Evolutionary conservation across 1,140 invertebrate genomes (phyloP), one percentile per base, ranked within the genome.

Genomic region (Steinernema khuongi): DNA sequence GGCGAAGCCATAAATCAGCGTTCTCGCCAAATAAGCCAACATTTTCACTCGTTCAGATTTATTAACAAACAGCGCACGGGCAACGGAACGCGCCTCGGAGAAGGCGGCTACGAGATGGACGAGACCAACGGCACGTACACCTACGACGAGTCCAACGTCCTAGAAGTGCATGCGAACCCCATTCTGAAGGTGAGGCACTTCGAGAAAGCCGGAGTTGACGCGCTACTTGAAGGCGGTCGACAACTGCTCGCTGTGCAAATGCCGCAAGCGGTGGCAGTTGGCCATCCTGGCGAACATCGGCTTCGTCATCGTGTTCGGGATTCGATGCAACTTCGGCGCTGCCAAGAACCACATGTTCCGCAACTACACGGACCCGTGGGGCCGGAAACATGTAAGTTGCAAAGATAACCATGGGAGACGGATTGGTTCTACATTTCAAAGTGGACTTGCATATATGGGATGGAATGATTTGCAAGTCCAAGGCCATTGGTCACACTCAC

Each of bases 261-360:
- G 79, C 31, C 50, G 67, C 31, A 80, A 82, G 70, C 68, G 81
- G 28, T 85, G 81, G 81, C 83, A 85, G 67, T 68, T 85, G 4
- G 83, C 83, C 2, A 77, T 85, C 41, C 73, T 85, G 67, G 84
- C 83, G 26, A 85, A 85, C 68, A 74, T 85, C 60, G 83, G 83
- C 60, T 85, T 85, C 73, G 75, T 85, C 69, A 85, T 85, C 72
- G 79, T 82, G 29, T 85, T 85, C 69, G 83, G 83, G 31, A 85
- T 85, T 73, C 81, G 83, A 2, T 85, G 83, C 67, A 85, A 85
- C 68, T 85, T 85, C 67, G 83, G 83, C 26, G 83, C 84, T 14
- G 83, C 83, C 18, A 85, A 85, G 66, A 83, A 81, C 33, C 73
- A 81, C 70, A 85, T 85, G 83, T 74, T 76, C 68, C 68, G 74